A percentile compares a stretch with the other conserved stretches of the same genome.
Conservation (phyloP, 2,113 vertebrate species). For the Paramisgurnus dabryanus region DNA sequence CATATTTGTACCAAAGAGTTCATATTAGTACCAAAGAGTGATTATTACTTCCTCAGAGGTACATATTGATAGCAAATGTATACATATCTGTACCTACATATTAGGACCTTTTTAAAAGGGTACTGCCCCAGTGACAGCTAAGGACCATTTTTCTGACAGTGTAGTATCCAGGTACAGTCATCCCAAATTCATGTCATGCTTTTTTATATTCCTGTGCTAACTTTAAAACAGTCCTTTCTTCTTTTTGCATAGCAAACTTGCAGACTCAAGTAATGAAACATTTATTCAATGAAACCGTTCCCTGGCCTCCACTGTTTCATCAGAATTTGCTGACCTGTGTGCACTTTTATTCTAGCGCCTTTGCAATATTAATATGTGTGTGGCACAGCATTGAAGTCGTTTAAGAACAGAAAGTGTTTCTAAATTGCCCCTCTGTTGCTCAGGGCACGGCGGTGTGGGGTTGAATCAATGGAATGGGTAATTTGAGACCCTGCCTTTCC, state of each 20-base stretch:
- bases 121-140: too few species aligned
- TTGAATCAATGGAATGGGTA: constrained; percentile 56
- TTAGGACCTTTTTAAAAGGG: too few species aligned
- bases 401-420: constrained; percentile 68
- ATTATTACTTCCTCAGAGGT: too few species aligned
- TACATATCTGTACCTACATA: too few species aligned
- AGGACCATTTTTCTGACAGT: too few species aligned
- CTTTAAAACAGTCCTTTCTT: not conserved
- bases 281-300: constrained; percentile 58
- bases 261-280: constrained; percentile 56
- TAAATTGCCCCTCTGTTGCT: constrained; percentile 68
- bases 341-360: not conserved
- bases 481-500: constrained; percentile 46
- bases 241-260: not conserved
- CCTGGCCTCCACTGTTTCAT: constrained; percentile 42
- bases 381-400: constrained; percentile 56
- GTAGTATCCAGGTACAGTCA: too few species aligned
- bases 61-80: too few species aligned
- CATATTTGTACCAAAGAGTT: too few species aligned
- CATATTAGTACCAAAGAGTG: too few species aligned
- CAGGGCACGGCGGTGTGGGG: constrained; percentile 56
- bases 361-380: constrained; percentile 35
- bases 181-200: too few species aligned
- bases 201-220: not conserved
- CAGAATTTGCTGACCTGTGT: constrained; percentile 66